phyloP scores from a whole-genome alignment of 1,140 invertebrate species.

The Drosophila repletoides region DNA sequence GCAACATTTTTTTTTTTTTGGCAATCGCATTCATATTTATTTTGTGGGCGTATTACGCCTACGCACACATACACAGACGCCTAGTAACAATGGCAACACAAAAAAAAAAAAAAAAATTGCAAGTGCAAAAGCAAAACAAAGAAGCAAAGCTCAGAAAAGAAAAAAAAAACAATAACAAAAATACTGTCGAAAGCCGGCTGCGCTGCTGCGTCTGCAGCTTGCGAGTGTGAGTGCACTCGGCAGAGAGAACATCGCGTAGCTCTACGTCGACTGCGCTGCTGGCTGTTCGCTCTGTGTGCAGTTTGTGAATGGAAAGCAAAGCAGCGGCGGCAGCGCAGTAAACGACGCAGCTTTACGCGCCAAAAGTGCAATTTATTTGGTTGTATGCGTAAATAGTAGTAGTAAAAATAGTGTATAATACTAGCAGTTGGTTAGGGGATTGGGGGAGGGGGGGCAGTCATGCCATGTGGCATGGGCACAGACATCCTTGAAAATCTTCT shows the following conservation, averaged over 20 bases:
- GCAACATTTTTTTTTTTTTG: constrained; percentile 26
- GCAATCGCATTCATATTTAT: constrained; percentile 25
- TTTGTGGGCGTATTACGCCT: constrained; percentile 49
- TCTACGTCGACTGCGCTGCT: neutral
- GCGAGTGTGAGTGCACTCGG: constrained; percentile 59
- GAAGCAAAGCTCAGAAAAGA: neutral
- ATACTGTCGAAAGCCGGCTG: too few relatives aligned
- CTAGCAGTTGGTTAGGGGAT: neutral
- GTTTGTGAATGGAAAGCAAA: constrained; percentile 42
- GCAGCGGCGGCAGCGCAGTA: neutral
- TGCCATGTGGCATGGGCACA: constrained; percentile 64
- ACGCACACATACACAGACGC: constrained; percentile 20
- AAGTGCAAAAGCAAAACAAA: neutral
- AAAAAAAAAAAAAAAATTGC: constrained; percentile 1
- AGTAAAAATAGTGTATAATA: constrained; percentile 11
- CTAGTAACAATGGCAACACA: constrained; percentile 26
- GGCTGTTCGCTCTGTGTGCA: too few relatives aligned
- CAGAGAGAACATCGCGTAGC: constrained; percentile 17
- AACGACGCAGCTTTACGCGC: constrained; percentile 36
- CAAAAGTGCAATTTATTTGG: constrained; percentile 24
- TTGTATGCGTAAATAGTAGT: constrained; percentile 5
- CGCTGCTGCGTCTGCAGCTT: neutral
- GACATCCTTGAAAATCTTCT: constrained; percentile 72
- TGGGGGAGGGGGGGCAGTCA: neutral
- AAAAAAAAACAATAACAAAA: neutral